Percentiles rank a stretch among this genome's conserved stretches.
These are phyloP conservation scores for Tridacna crocea DNA, from an alignment of 2,888 invertebrate genomes.

Conservation along the genomic window DNA sequence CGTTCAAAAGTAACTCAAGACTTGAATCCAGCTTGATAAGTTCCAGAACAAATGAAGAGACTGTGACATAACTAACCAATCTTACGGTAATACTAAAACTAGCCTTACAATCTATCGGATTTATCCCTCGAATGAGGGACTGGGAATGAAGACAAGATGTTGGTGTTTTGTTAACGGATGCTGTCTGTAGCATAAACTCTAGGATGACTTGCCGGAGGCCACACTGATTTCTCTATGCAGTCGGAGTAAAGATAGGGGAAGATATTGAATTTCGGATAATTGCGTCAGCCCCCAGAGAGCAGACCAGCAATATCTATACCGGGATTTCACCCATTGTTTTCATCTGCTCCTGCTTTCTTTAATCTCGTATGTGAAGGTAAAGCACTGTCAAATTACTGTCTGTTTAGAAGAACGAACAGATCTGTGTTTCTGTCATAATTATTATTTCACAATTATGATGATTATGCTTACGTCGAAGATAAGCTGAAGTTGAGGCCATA, in stretches of 20 bases:
- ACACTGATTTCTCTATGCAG: conserved; percentile 59
- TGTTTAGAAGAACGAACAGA: too few relatives aligned
- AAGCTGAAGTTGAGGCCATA: too few relatives aligned
- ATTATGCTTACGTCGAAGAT: too few relatives aligned
- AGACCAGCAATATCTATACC: conserved; percentile 37
- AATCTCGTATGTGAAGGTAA: conserved; percentile 51
- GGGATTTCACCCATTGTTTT: conserved; percentile 30
- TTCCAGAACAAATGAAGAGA: conserved; percentile 42
- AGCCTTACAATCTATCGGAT: conserved; percentile 43
- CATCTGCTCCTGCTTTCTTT: conserved; percentile 31
- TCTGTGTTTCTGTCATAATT: too few relatives aligned
- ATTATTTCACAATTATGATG: too few relatives aligned
- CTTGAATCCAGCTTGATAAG: conserved; percentile 40
- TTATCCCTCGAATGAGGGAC: conserved; percentile 55
- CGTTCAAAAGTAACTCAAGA: conserved; percentile 38
- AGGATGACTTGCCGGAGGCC: conserved; percentile 61
- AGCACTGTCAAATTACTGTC: not conserved
- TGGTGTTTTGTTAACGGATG: conserved; percentile 71
- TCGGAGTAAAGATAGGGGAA: conserved; percentile 63
- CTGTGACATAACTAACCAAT: conserved; percentile 67
- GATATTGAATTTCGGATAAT: conserved; percentile 46
- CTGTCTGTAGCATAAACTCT: conserved; percentile 56
- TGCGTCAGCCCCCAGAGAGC: conserved; percentile 38
- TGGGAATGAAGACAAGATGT: conserved; percentile 66
- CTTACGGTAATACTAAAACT: conserved; percentile 64